These are phyloP conservation scores for Cliona cf. orientalis DNA, from an alignment of 37 sponge, comb jelly and placozoan species.

Conservation along the genomic window DNA sequence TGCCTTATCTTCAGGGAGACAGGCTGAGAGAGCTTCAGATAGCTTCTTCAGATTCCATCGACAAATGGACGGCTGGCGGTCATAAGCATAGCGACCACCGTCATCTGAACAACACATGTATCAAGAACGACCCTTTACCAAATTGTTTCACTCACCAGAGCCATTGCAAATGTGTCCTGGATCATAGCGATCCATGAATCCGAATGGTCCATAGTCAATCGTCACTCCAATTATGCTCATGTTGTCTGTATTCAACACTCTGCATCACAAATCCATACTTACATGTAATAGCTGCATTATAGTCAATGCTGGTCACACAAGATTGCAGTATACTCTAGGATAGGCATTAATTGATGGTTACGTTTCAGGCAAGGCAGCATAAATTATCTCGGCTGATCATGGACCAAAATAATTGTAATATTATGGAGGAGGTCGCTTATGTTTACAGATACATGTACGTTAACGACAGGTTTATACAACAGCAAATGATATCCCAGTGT, in stretches of 20 bases:
- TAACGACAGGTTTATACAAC: background rate
- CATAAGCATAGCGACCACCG: slow-evolving; percentile 84
- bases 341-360: too few species aligned
- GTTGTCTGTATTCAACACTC: slow-evolving; percentile 98
- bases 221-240: slow-evolving; percentile 97
- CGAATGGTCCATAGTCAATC: slow-evolving; percentile 99
- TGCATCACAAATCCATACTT: slow-evolving; percentile 1
- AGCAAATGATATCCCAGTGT: background rate
- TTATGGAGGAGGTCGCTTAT: too few species aligned
- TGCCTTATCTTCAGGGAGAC: slow-evolving; percentile 30
- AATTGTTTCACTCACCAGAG: slow-evolving; percentile 54
- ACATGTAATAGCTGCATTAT: background rate
- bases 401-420: too few species aligned
- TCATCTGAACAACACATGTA: slow-evolving; percentile 66
- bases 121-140: background rate
- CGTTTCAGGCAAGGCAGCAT: too few species aligned
- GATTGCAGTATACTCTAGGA: too few species aligned
- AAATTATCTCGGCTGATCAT: too few species aligned
- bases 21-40: slow-evolving; percentile 82
- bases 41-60: slow-evolving; percentile 92
- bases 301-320: too few species aligned
- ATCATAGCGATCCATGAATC: slow-evolving; percentile 92
- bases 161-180: slow-evolving; percentile 89
- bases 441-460: too few species aligned
- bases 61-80: slow-evolving; percentile 87